These are phyloP conservation scores for Blastomussa wellsi DNA, from an alignment of 92 coral and sea anemone species.

Conservation along the genomic window DNA sequence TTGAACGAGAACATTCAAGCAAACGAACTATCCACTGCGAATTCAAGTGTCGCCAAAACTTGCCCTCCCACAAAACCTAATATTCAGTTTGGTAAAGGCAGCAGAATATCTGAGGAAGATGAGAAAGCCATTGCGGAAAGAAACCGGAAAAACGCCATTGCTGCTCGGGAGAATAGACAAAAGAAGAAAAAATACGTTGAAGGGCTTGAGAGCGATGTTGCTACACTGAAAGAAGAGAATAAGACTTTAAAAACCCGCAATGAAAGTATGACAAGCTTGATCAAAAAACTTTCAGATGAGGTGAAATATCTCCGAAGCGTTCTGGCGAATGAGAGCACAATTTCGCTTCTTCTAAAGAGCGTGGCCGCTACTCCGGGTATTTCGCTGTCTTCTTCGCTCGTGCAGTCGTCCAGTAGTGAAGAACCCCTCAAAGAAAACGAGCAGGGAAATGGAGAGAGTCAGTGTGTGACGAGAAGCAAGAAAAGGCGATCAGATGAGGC, in stretches of 20 bases:
- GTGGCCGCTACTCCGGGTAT: conserved; percentile 87
- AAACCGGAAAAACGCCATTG: conserved; percentile 81
- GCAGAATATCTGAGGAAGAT: conserved; percentile 21
- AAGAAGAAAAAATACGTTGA: conserved; percentile 88
- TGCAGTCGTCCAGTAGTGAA: conserved; percentile 33
- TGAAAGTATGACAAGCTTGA: conserved; percentile 44
- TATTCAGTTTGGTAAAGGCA: not conserved
- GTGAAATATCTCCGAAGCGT: conserved; percentile 80
- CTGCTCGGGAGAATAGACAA: conserved; percentile 88
- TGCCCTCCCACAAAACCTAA: conserved; percentile 21
- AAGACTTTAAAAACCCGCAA: conserved; percentile 47
- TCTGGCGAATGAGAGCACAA: conserved; percentile 87
- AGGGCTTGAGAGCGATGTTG: conserved; percentile 70
- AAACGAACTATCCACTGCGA: not conserved
- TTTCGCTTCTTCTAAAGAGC: conserved; percentile 76
- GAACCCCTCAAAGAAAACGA: conserved; percentile 5
- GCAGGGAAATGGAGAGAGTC: conserved; percentile 11
- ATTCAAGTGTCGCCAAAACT: not conserved
- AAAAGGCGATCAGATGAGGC: conserved; percentile 33
- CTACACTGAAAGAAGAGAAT: conserved; percentile 69
- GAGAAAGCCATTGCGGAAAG: conserved; percentile 58
- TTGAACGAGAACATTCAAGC: not conserved
- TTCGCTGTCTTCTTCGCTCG: conserved; percentile 72
- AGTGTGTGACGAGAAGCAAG: conserved; percentile 46
- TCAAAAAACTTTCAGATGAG: conserved; percentile 70